Evolutionary conservation across 1,140 invertebrate species (phyloP).

Genomic region (Pachypeltis micranthus): DNA sequence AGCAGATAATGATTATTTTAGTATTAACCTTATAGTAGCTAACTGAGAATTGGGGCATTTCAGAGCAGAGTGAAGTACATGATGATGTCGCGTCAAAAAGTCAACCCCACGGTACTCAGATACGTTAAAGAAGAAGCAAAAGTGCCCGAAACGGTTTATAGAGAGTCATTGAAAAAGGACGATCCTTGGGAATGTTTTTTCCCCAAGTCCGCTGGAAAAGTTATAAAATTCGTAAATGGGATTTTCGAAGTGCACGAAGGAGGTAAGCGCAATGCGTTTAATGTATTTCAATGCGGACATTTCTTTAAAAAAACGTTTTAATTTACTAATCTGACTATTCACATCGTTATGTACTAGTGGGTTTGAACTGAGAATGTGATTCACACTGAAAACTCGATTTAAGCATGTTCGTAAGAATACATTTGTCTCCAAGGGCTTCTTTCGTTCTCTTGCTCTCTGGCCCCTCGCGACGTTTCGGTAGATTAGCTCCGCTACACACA

Average conservation of each 20-base stretch:
- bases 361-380: slow-evolving; percentile 52
- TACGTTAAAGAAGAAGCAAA: not conserved
- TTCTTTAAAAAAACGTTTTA: not conserved
- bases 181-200: slow-evolving; percentile 77
- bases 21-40: not conserved
- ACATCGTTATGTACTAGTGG: slow-evolving; percentile 39
- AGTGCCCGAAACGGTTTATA: slow-evolving; percentile 63
- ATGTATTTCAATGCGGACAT: too few relatives aligned
- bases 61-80: not conserved
- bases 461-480: too few relatives aligned
- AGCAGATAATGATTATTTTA: not conserved
- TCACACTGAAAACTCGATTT: slow-evolving; percentile 57
- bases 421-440: too few relatives aligned
- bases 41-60: not conserved
- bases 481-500: too few relatives aligned
- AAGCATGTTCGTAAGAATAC: not conserved
- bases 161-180: slow-evolving; percentile 56
- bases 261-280: too few relatives aligned
- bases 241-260: slow-evolving; percentile 71
- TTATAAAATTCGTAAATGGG: slow-evolving; percentile 58
- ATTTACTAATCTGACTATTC: too few relatives aligned
- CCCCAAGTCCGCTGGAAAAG: slow-evolving; percentile 52
- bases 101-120: not conserved
- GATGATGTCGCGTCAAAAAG: not conserved
- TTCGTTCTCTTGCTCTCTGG: too few relatives aligned